A percentile compares a stretch with the other conserved stretches of the same genome.
These are phyloP conservation scores for Heteromormyrus szaboi DNA, from an alignment of 2,797 vertebrate genomes.

Conservation along the genomic window DNA sequence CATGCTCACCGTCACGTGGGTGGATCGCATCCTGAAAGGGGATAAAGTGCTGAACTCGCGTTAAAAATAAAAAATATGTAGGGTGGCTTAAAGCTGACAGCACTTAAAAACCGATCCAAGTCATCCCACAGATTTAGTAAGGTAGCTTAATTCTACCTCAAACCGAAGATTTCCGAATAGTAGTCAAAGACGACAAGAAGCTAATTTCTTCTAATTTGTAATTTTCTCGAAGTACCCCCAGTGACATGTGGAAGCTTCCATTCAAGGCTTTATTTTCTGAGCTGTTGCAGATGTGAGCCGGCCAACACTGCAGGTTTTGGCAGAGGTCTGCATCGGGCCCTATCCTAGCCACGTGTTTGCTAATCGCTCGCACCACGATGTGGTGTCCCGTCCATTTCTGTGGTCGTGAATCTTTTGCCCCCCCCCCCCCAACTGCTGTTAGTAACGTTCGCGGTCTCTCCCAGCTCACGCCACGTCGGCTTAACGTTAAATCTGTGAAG, in stretches of 20 bases:
- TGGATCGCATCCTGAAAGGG: background rate
- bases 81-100: background rate
- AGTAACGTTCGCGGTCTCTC: background rate
- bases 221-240: background rate
- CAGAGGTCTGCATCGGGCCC: background rate
- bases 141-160: background rate
- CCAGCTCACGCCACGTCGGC: background rate
- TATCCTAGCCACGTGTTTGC: background rate
- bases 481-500: background rate
- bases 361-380: background rate
- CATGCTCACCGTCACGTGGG: background rate
- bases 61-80: background rate
- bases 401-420: background rate
- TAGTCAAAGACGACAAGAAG: background rate
- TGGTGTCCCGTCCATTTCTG: background rate
- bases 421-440: background rate
- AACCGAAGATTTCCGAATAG: background rate
- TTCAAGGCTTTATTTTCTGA: background rate
- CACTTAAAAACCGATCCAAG: background rate
- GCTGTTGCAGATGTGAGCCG: background rate
- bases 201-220: background rate
- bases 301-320: slow-evolving; percentile 14
- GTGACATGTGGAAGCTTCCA: background rate
- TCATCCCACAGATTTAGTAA: background rate
- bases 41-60: background rate